Conservation (phyloP, 2,113 vertebrate species). For the Cephalophus harveyi region DNA sequence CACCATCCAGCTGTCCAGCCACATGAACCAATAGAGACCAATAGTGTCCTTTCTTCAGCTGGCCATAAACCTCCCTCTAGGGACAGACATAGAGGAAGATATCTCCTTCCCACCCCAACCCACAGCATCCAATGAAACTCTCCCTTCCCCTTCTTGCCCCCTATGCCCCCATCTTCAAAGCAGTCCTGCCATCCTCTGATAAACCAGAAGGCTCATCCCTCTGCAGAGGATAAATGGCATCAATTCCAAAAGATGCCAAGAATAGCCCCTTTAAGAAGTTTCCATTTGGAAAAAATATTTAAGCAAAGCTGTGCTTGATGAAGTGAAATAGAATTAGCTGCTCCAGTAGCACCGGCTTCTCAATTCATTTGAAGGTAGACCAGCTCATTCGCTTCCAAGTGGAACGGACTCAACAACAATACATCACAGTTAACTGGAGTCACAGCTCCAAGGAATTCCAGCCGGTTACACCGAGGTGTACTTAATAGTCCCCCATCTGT, state of each 20-base stretch:
- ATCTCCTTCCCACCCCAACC: background rate
- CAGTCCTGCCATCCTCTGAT: background rate
- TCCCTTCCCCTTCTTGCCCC: background rate
- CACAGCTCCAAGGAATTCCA: slow-evolving; percentile 68
- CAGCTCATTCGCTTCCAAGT: slow-evolving; percentile 43
- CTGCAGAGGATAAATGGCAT: background rate
- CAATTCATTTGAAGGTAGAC: slow-evolving; percentile 44
- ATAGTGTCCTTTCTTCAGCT: background rate
- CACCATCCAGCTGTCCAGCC: slow-evolving; percentile 7
- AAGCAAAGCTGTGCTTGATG: slow-evolving; percentile 23
- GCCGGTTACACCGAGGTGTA: slow-evolving; percentile 35
- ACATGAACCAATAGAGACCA: background rate
- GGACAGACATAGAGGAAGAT: background rate
- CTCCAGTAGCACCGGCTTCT: slow-evolving; percentile 20
- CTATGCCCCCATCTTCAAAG: background rate
- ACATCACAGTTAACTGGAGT: slow-evolving; percentile 73
- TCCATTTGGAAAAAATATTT: slow-evolving; percentile 35
- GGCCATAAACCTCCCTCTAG: background rate
- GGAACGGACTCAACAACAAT: slow-evolving; percentile 60
- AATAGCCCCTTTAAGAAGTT: slow-evolving; percentile 44
- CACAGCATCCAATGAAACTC: background rate
- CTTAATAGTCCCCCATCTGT: slow-evolving; percentile 77
- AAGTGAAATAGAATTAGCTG: slow-evolving; percentile 67
- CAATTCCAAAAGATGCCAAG: background rate
- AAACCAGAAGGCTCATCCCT: background rate